Percentiles rank a stretch among this genome's conserved stretches.
These are phyloP conservation scores for Drepana arcuata DNA, from an alignment of 1,140 invertebrate genomes.

Conservation along the genomic window DNA sequence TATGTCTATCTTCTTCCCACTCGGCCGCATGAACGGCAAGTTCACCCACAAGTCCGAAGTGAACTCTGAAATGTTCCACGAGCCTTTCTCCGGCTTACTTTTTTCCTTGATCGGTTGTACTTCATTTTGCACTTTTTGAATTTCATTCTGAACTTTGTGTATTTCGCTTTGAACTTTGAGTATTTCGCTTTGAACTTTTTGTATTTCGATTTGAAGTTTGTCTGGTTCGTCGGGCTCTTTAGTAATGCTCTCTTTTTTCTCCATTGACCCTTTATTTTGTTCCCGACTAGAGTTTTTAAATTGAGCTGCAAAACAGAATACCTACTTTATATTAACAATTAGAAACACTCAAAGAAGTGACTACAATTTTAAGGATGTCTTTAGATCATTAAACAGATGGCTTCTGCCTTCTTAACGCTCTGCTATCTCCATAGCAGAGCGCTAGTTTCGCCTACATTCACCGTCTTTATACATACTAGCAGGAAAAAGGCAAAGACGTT, in stretches of 20 bases:
- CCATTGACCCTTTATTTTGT: constrained; percentile 2
- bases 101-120: neutral
- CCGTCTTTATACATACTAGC: no score
- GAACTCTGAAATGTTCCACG: constrained; percentile 54
- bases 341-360: no score
- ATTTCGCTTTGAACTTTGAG: neutral
- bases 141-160: constrained; percentile 1
- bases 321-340: no score
- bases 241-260: constrained; percentile 1
- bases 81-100: constrained; percentile 19
- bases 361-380: no score
- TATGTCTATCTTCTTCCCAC: constrained; percentile 65
- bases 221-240: neutral
- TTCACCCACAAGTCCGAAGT: constrained; percentile 50
- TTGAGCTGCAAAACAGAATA: no score
- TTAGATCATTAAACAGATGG: no score
- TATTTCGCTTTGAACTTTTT: neutral
- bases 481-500: no score
- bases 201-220: neutral
- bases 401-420: no score
- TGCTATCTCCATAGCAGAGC: no score
- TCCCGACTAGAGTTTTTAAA: no score
- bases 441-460: no score
- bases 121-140: constrained; percentile 3
- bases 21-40: constrained; percentile 46